These are phyloP conservation scores for Tarsius wallacei DNA, from an alignment of 2,797 vertebrate genomes.

Conservation along the genomic window DNA sequence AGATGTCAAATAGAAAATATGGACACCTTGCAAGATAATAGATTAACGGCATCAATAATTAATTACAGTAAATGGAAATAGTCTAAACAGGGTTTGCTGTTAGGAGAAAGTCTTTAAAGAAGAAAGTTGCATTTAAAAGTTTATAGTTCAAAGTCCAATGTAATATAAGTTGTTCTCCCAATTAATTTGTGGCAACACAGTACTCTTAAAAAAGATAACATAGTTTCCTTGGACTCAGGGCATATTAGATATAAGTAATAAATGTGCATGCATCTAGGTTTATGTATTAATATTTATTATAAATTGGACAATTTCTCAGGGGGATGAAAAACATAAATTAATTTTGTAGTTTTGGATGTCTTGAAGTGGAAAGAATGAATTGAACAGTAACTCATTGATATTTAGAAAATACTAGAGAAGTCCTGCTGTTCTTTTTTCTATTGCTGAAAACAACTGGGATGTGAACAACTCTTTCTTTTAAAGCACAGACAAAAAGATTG, in stretches of 20 bases:
- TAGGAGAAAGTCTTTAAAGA: neutral
- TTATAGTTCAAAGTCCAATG: neutral
- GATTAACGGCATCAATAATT: neutral
- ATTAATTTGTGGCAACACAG: neutral
- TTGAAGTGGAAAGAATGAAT: slow-evolving; percentile 22
- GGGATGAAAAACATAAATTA: slow-evolving; percentile 20
- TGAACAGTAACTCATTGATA: slow-evolving; percentile 27
- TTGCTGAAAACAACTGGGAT: slow-evolving; percentile 47
- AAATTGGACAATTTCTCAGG: slow-evolving; percentile 23
- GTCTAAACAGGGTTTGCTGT: neutral
- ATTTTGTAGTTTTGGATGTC: slow-evolving; percentile 55
- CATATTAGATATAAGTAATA: neutral
- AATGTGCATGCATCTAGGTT: neutral
- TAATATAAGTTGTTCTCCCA: neutral
- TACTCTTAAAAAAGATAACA: neutral
- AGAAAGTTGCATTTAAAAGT: neutral
- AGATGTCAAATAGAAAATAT: neutral
- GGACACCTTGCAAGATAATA: neutral
- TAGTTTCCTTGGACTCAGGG: neutral
- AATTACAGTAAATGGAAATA: neutral
- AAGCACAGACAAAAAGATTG: neutral
- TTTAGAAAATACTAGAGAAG: slow-evolving; percentile 18
- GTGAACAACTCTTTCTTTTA: slow-evolving; percentile 32
- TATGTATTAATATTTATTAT: neutral
- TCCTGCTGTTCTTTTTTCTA: neutral